Percentiles rank a stretch among this genome's conserved stretches.
phyloP scores from a whole-genome alignment of 2,797 vertebrate genomes.

The Fundulus diaphanus region DNA sequence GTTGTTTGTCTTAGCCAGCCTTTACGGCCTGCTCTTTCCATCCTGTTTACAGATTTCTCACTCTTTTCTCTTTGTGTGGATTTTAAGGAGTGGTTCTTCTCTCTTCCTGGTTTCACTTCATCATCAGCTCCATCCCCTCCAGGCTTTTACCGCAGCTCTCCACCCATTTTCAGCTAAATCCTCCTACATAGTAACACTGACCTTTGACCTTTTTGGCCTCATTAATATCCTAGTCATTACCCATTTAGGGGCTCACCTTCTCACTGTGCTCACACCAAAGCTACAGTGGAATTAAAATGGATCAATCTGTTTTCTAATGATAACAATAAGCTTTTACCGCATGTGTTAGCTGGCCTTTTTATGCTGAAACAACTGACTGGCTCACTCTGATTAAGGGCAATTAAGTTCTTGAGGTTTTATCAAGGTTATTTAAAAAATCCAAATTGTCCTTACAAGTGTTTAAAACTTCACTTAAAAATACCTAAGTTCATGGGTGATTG shows the following conservation, averaged over 20 bases:
- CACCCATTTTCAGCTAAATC: background rate
- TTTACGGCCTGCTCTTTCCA: background rate
- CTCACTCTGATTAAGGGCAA: too few relatives aligned
- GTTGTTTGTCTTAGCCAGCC: too few relatives aligned
- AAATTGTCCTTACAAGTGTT: too few relatives aligned
- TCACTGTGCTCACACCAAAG: background rate
- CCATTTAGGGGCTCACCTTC: background rate
- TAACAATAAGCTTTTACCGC: too few relatives aligned
- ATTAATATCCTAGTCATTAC: background rate
- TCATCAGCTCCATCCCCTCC: background rate
- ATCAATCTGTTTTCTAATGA: too few relatives aligned
- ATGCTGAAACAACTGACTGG: too few relatives aligned
- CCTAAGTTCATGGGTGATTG: background rate
- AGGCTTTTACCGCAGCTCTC: background rate
- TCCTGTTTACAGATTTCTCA: background rate
- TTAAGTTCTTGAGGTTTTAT: too few relatives aligned
- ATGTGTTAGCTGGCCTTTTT: too few relatives aligned
- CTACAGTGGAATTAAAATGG: background rate
- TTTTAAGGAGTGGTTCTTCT: too few relatives aligned
- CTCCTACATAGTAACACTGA: background rate
- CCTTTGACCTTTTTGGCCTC: background rate
- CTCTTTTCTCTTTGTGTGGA: background rate
- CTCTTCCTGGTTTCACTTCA: background rate
- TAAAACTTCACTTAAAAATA: background rate
- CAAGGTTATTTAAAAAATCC: too few relatives aligned